Evolutionary conservation across 2,888 invertebrate species (phyloP).

Genomic region (Pogonocherus hispidulus): DNA sequence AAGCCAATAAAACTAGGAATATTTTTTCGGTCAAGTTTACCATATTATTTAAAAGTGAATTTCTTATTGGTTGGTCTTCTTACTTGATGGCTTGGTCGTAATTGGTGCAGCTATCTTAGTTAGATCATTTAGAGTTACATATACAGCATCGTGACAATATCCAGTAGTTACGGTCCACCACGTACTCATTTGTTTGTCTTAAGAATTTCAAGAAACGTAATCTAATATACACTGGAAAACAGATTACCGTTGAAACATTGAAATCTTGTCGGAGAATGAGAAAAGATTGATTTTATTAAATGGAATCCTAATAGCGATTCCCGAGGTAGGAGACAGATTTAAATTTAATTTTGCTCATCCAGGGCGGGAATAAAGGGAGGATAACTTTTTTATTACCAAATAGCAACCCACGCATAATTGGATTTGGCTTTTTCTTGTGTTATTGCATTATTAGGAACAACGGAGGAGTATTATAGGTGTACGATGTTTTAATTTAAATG

Average conservation of each 20-base stretch:
- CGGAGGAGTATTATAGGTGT: background rate
- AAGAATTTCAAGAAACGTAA: too few species aligned
- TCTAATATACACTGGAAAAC: background rate
- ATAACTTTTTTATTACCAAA: slow-evolving; percentile 20
- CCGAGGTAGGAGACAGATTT: slow-evolving; percentile 13
- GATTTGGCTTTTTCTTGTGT: slow-evolving; percentile 15
- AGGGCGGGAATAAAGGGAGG: slow-evolving; percentile 6
- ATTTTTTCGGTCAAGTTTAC: too few species aligned
- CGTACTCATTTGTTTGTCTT: too few species aligned
- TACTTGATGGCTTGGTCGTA: too few species aligned
- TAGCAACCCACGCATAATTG: slow-evolving; percentile 8
- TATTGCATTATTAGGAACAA: slow-evolving; percentile 2
- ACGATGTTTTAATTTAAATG: background rate
- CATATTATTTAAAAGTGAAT: too few species aligned
- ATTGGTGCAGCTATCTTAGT: too few species aligned
- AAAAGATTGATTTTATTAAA: slow-evolving; percentile 25
- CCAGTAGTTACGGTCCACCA: too few species aligned
- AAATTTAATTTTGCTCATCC: slow-evolving; percentile 24
- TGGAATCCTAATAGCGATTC: slow-evolving; percentile 1
- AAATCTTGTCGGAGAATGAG: slow-evolving; percentile 14
- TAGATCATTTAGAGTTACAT: too few species aligned
- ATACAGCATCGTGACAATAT: too few species aligned
- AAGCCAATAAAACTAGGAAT: too few species aligned
- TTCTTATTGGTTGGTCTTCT: too few species aligned
- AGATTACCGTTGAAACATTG: background rate